phyloP scores from a whole-genome alignment of 2,797 vertebrate genomes.

The Champsocephalus esox region DNA sequence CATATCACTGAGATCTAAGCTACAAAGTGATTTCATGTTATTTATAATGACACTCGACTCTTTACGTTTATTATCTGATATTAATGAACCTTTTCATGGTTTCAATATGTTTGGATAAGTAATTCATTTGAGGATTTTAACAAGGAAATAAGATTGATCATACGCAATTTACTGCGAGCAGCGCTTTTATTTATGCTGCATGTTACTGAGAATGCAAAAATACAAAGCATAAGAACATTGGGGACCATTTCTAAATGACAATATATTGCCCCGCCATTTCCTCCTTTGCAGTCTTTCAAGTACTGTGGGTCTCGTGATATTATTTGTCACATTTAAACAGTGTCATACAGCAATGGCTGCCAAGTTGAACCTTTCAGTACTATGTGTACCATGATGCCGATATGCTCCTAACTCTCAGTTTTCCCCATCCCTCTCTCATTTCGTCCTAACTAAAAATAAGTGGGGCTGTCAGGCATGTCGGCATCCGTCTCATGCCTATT shows the following conservation, averaged over 20 bases:
- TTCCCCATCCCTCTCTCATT: constrained; percentile 41
- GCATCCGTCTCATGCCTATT: constrained; percentile 29
- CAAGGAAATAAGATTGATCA: background rate
- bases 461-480: constrained; percentile 26
- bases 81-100: background rate
- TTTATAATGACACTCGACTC: background rate
- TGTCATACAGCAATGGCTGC: background rate
- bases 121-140: background rate
- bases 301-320: background rate
- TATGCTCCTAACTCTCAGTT: constrained; percentile 15
- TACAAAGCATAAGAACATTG: background rate
- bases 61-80: background rate
- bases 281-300: background rate
- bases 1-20: background rate
- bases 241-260: background rate
- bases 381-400: constrained; percentile 1
- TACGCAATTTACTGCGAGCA: background rate
- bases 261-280: background rate
- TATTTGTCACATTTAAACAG: background rate
- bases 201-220: background rate
- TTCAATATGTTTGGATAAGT: background rate
- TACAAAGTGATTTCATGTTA: background rate
- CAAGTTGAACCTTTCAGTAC: constrained; percentile 18
- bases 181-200: background rate
- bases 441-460: constrained; percentile 59